phyloP scores from a whole-genome alignment of 2,113 vertebrate species.

The Romanogobio albipinnatus region DNA sequence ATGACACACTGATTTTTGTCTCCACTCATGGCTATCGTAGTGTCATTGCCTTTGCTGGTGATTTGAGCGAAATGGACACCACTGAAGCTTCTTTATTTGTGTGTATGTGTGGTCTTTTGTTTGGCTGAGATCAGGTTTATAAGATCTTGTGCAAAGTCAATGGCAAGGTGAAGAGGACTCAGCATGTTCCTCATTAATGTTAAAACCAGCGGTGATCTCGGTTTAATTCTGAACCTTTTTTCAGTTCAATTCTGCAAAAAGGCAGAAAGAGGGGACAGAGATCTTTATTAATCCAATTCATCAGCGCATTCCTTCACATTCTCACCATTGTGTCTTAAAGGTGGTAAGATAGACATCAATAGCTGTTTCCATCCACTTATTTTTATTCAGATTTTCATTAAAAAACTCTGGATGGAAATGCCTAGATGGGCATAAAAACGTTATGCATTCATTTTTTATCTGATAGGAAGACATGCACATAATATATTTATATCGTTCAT shows the following conservation, averaged over 20 bases:
- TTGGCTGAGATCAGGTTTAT: not conserved
- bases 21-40: not conserved
- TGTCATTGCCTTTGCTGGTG: not conserved
- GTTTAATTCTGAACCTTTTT: too few species aligned
- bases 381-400: too few species aligned
- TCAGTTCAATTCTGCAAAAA: not conserved
- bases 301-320: not conserved
- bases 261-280: not conserved
- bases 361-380: too few species aligned
- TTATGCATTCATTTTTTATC: too few species aligned
- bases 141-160: not conserved
- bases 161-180: not conserved
- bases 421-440: too few species aligned
- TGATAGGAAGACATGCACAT: too few species aligned
- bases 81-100: not conserved
- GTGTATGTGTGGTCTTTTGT: too few species aligned
- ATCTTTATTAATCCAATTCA: constrained; percentile 57
- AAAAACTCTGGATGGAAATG: too few species aligned
- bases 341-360: too few species aligned
- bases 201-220: not conserved
- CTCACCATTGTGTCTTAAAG: not conserved
- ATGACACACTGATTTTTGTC: too few species aligned
- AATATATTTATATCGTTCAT: too few species aligned
- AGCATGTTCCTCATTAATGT: not conserved
- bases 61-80: not conserved